These are phyloP conservation scores for Diadophis punctatus DNA, from an alignment of 2,113 vertebrate species.

Conservation along the genomic window DNA sequence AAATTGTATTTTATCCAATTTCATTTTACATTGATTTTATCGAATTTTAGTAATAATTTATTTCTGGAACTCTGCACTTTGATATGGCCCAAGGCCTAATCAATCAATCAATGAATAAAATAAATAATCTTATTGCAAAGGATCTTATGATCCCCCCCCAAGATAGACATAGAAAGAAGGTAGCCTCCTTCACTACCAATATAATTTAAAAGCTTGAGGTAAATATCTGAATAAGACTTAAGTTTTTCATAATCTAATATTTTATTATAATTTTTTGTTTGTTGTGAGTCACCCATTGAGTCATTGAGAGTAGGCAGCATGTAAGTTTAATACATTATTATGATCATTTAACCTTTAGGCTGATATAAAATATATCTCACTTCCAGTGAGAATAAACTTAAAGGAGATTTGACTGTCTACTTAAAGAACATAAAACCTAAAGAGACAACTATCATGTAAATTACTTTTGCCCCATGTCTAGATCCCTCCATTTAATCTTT, in stretches of 20 bases:
- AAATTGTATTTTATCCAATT: too few relatives aligned
- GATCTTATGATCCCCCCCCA: not conserved
- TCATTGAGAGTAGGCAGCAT: not conserved
- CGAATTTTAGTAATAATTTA: too few relatives aligned
- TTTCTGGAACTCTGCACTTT: too few relatives aligned
- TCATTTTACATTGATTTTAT: too few relatives aligned
- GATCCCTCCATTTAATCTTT: not conserved
- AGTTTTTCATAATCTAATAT: not conserved
- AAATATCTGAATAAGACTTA: not conserved
- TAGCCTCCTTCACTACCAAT: not conserved
- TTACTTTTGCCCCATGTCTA: not conserved
- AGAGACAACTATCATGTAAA: not conserved
- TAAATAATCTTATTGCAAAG: not conserved
- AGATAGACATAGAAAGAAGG: not conserved
- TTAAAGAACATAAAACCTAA: not conserved
- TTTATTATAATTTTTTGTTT: not conserved
- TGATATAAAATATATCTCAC: not conserved
- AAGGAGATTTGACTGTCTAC: not conserved
- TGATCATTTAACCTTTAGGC: not conserved
- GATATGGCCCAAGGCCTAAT: too few relatives aligned
- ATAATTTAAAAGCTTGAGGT: not conserved
- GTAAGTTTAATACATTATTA: not conserved
- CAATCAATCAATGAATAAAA: too few relatives aligned
- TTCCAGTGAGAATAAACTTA: not conserved
- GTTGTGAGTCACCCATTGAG: not conserved